Base-by-base conservation (phyloP, 2,113 vertebrate species). In the Apeltes quadracus region DNA sequence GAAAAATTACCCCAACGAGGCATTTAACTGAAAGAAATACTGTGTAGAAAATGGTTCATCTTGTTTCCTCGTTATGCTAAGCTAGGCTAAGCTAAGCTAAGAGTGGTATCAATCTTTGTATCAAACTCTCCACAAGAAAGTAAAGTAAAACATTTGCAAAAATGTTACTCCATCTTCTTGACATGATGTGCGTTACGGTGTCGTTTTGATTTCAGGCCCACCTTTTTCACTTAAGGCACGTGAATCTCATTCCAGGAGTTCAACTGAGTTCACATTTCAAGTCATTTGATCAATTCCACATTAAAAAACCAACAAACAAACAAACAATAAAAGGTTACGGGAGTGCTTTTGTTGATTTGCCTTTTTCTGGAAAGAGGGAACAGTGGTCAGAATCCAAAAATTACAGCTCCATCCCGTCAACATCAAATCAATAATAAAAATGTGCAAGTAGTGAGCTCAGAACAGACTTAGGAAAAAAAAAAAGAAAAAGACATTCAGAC, bases 181-280 rank as follows among this genome's bases (percentile, higher is more conserved):
- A 70, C 63, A 29, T 71, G 62, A 82, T 85, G 82, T 88, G 88
- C 88, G 88, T 89, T 82, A 72, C 61, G 57, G 78, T 59, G 81
- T 70, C 69, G 46, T 63, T 88, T 89, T 5, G 34, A 82, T 84
- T 85, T 78, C 56, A 85, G 78, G 86, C 84, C 87, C 67, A 82
- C 75, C 43, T 69, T 84, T 83, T 87, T 83, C 78, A 89, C 84
- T 85, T 90, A 91, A 90, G 91, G 87, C 82, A 50, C 81, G 84
- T 82, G 80, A 83, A 75, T 77, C 86, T 90, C 76, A 65, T 69
- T 72, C 14, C 32, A 81, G 32, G 32, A 34, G 32, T 34, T 81
- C 74, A 27, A 61, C 61, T 7, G 71, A 79, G 76, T 72, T 82
- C 83, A 86, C 77, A 8, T 81, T 91, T 91, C 88, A 90, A 91